phyloP scores from a whole-genome alignment of 1,140 invertebrate genomes.

The Periplaneta americana region DNA sequence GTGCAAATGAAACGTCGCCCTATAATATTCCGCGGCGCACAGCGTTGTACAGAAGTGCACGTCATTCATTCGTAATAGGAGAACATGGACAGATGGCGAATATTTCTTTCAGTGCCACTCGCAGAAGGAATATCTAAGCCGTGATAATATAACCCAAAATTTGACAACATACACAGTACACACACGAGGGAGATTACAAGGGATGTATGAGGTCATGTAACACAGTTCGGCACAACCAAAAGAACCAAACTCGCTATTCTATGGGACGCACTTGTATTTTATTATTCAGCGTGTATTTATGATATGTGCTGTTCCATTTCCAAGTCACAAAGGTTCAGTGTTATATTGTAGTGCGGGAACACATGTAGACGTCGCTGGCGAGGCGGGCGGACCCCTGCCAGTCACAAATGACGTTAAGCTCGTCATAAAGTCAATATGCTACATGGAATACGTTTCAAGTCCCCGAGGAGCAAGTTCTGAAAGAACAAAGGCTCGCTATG shows the following conservation, averaged over 20 bases:
- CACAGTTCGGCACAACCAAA: not conserved
- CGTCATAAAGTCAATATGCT: not conserved
- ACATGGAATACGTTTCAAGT: not conserved
- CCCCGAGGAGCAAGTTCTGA: not conserved
- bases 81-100: too few relatives aligned
- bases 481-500: not conserved
- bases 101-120: too few relatives aligned
- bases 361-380: too few relatives aligned
- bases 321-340: not conserved
- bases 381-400: not conserved
- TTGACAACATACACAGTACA: not conserved
- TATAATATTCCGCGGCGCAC: too few relatives aligned
- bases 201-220: not conserved
- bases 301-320: not conserved
- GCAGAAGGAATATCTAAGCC: too few relatives aligned
- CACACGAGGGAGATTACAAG: not conserved
- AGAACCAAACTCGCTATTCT: not conserved
- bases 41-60: too few relatives aligned
- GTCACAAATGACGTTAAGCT: not conserved
- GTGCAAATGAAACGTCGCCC: too few relatives aligned
- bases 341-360: not conserved
- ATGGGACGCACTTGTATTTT: not conserved
- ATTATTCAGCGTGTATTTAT: not conserved
- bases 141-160: too few relatives aligned
- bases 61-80: too few relatives aligned